Percentiles rank a stretch among this genome's conserved stretches.
Evolutionary conservation across 2,113 vertebrate species (phyloP).

Genomic region (Bolborhynchus lineola): DNA sequence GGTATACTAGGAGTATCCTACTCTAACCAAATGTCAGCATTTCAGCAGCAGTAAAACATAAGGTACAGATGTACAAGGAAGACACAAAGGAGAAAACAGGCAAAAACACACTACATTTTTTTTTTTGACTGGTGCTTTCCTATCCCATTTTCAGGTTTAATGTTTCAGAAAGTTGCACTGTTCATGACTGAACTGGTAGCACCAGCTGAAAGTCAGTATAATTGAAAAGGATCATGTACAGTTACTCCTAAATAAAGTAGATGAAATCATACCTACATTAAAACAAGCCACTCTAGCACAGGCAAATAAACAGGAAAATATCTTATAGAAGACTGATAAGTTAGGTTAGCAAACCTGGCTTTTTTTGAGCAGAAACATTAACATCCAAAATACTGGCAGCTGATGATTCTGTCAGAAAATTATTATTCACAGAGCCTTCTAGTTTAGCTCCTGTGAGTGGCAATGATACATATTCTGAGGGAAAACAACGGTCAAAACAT

Average conservation of each 20-base stretch:
- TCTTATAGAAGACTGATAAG: not conserved
- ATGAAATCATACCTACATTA: not conserved
- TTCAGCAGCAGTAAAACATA: not conserved
- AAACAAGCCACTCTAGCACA: not conserved
- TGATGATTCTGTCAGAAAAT: not conserved
- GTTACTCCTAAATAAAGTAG: not conserved
- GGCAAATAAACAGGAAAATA: not conserved
- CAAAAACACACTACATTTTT: not conserved
- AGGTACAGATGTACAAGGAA: not conserved
- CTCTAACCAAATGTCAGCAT: not conserved
- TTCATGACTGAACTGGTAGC: not conserved
- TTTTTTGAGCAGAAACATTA: not conserved
- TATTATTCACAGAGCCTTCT: conserved; percentile 3
- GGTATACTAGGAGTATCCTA: not conserved
- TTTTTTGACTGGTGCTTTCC: not conserved
- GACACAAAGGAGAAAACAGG: not conserved
- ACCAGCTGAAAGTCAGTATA: not conserved
- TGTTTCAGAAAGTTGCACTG: not conserved
- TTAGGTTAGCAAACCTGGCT: conserved; percentile 11
- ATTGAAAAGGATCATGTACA: not conserved
- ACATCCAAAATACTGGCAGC: not conserved
- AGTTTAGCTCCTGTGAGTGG: not conserved
- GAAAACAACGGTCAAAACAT: not conserved
- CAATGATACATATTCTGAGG: not conserved
- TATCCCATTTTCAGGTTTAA: not conserved